These are phyloP conservation scores for Balearica regulorum DNA, from an alignment of 2,797 vertebrate genomes.

Conservation along the genomic window DNA sequence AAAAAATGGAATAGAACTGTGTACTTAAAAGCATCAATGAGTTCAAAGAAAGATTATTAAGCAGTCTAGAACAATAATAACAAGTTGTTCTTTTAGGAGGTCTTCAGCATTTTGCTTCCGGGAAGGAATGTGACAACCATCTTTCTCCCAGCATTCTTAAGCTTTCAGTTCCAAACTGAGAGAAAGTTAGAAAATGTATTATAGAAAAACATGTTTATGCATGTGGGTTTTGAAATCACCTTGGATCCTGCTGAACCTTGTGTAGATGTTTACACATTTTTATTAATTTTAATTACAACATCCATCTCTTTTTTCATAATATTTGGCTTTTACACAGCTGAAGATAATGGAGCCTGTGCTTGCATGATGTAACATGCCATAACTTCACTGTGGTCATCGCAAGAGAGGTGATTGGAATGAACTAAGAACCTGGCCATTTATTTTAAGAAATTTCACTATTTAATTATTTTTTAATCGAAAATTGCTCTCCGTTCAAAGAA, in stretches of 20 bases:
- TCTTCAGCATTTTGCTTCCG: not conserved
- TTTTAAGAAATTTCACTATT: not conserved
- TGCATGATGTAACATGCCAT: rapidly evolving
- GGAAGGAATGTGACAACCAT: not conserved
- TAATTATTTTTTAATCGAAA: not conserved
- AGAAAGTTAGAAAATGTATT: not conserved
- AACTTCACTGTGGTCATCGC: not conserved
- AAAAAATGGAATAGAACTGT: not conserved
- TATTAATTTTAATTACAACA: not conserved
- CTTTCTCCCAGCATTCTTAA: not conserved
- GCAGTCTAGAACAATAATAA: not conserved
- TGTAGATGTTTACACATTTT: not conserved
- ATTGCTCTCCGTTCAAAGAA: not conserved
- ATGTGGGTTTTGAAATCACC: not conserved
- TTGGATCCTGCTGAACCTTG: not conserved
- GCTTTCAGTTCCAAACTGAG: not conserved
- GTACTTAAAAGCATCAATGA: not conserved
- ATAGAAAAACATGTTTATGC: not conserved
- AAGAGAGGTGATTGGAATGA: not conserved
- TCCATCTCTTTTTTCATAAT: not conserved
- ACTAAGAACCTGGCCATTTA: not conserved
- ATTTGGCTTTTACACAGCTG: not conserved
- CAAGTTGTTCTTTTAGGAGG: not conserved
- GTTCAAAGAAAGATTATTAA: not conserved
- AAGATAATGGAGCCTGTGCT: not conserved